Evolutionary conservation across 1,140 invertebrate species (phyloP).

Genomic region (Sipha flava): DNA sequence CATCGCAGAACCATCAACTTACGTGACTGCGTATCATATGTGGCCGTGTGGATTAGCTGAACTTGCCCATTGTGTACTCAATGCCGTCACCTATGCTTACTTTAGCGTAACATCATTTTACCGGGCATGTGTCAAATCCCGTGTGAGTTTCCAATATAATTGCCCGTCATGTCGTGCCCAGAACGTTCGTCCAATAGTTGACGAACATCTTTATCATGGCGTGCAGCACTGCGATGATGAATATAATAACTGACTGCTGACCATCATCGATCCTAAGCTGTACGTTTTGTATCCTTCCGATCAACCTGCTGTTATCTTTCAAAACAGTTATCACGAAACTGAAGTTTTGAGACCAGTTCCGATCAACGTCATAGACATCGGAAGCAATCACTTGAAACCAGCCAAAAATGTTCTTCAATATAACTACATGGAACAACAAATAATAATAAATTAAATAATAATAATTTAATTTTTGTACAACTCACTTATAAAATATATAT

Average conservation of each 20-base stretch:
- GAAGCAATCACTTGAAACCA: constrained; percentile 32
- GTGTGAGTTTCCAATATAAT: not conserved
- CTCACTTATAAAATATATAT: too few species aligned
- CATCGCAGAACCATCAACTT: not conserved
- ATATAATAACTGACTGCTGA: not conserved
- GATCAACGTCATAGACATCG: not conserved
- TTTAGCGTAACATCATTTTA: not conserved
- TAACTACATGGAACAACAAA: too few species aligned
- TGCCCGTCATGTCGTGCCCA: not conserved
- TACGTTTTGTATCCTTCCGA: not conserved
- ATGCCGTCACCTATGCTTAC: not conserved
- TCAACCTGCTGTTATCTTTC: not conserved
- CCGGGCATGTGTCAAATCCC: not conserved
- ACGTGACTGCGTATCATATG: not conserved
- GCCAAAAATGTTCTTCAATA: constrained; percentile 35
- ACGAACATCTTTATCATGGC: not conserved
- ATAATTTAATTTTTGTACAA: too few species aligned
- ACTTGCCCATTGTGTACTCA: not conserved
- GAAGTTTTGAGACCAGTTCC: not conserved
- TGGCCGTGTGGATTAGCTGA: not conserved
- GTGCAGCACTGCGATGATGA: not conserved
- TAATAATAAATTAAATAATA: too few species aligned
- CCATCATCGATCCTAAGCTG: not conserved
- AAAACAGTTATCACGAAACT: not conserved
- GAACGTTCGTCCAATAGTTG: not conserved